These are phyloP conservation scores for Syrista parreyssii DNA, from an alignment of 2,888 invertebrate genomes.

Conservation along the genomic window DNA sequence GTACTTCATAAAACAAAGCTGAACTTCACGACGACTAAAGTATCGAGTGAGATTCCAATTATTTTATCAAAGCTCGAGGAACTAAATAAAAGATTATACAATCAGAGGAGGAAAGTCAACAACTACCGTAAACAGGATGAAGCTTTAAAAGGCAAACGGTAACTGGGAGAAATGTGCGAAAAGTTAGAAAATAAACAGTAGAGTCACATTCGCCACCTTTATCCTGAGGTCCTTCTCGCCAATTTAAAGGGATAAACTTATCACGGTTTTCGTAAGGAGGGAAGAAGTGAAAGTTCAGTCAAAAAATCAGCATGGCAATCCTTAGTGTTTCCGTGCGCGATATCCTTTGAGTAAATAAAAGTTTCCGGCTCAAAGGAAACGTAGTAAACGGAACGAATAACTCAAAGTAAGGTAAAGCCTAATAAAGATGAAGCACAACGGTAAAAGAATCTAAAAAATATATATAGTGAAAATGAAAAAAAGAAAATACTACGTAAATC, in stretches of 20 bases:
- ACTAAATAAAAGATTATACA: background rate
- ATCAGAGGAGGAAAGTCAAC: background rate
- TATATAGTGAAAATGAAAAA: too few species aligned
- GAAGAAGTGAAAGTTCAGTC: background rate
- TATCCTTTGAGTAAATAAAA: background rate
- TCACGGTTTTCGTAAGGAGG: background rate
- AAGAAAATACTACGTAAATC: background rate
- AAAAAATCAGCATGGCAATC: background rate
- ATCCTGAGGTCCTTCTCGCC: background rate
- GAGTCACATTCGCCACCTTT: background rate
- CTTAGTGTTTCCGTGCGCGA: too few species aligned
- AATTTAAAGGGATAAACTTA: background rate
- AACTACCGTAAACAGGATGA: background rate
- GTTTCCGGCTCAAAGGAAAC: background rate
- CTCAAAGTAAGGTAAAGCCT: background rate
- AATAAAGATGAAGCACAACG: too few species aligned
- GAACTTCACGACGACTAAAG: background rate
- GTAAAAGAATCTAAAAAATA: too few species aligned
- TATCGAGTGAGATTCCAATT: background rate
- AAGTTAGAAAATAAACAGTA: background rate
- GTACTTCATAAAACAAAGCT: background rate
- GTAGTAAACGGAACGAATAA: background rate
- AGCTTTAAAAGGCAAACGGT: background rate
- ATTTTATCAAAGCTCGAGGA: background rate
- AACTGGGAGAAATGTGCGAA: background rate